A percentile compares a stretch with the other conserved stretches of the same genome.
phyloP scores from a whole-genome alignment of 2,797 vertebrate genomes.

The Tinamus major region DNA sequence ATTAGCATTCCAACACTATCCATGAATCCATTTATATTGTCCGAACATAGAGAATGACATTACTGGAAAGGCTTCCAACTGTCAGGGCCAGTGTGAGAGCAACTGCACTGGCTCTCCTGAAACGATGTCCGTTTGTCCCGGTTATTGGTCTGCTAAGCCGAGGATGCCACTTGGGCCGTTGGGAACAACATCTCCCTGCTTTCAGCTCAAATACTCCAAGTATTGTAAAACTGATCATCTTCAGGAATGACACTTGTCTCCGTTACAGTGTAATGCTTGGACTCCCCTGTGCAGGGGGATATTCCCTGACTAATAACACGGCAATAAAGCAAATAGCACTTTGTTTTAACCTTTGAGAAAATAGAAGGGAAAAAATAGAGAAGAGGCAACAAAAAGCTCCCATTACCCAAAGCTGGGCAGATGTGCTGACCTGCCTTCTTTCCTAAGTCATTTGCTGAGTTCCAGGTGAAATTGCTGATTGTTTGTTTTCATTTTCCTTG shows the following conservation, averaged over 20 bases:
- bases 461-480: not conserved
- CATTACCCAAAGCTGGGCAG: not conserved
- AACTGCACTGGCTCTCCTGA: not conserved
- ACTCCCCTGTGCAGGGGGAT: not conserved
- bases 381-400: not conserved
- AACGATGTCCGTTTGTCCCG: not conserved
- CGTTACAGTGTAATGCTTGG: not conserved
- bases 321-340: not conserved
- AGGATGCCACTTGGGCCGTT: not conserved
- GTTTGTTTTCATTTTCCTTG: constrained; percentile 35
- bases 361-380: not conserved
- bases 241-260: fast-evolving
- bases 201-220: not conserved
- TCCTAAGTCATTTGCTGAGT: not conserved
- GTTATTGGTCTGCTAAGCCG: not conserved
- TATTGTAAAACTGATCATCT: not conserved
- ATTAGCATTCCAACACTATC: not conserved
- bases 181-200: not conserved
- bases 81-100: not conserved
- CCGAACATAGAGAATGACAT: not conserved
- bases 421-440: not conserved
- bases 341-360: not conserved
- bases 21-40: not conserved
- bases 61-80: not conserved
- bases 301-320: not conserved